Percentiles rank a stretch among this genome's conserved stretches.
These are phyloP conservation scores for Cosmia pyralina DNA, from an alignment of 2,888 invertebrate species.

Conservation along the genomic window DNA sequence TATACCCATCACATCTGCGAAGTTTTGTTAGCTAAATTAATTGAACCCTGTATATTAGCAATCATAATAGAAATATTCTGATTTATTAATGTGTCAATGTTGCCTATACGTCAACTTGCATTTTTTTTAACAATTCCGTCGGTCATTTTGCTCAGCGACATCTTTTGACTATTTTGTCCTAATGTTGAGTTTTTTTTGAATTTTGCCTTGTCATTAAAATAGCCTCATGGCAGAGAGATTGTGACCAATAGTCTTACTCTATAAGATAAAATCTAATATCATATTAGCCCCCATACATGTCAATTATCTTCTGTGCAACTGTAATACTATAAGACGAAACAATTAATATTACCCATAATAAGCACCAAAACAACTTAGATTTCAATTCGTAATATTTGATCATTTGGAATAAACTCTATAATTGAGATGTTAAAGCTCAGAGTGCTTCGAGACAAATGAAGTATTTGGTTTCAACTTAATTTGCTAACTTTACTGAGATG, in stretches of 20 bases:
- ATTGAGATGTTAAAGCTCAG: background rate
- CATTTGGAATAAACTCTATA: slow-evolving; percentile 2
- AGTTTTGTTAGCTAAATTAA: too few relatives aligned
- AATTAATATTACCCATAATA: slow-evolving; percentile 38
- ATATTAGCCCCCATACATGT: slow-evolving; percentile 26
- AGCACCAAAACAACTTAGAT: slow-evolving; percentile 55
- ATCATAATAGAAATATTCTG: too few relatives aligned
- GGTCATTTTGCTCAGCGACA: background rate
- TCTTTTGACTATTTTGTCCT: background rate
- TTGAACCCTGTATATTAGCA: too few relatives aligned
- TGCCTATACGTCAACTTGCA: background rate
- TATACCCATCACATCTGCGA: too few relatives aligned
- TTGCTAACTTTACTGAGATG: slow-evolving; percentile 26
- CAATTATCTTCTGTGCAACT: background rate
- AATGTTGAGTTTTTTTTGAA: slow-evolving; percentile 1
- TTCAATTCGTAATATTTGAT: slow-evolving; percentile 24
- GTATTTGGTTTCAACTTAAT: slow-evolving; percentile 57
- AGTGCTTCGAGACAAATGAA: slow-evolving; percentile 24
- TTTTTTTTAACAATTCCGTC: slow-evolving; percentile 1
- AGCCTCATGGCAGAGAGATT: slow-evolving; percentile 18
- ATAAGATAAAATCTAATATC: slow-evolving; percentile 21
- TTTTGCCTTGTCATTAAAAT: slow-evolving; percentile 1
- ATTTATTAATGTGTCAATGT: background rate
- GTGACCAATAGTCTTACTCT: slow-evolving; percentile 15
- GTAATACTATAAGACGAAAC: slow-evolving; percentile 43